Percentiles rank a stretch among this genome's conserved stretches.
phyloP scores from a whole-genome alignment of 2,888 invertebrate genomes.

The Phalera bucephala region DNA sequence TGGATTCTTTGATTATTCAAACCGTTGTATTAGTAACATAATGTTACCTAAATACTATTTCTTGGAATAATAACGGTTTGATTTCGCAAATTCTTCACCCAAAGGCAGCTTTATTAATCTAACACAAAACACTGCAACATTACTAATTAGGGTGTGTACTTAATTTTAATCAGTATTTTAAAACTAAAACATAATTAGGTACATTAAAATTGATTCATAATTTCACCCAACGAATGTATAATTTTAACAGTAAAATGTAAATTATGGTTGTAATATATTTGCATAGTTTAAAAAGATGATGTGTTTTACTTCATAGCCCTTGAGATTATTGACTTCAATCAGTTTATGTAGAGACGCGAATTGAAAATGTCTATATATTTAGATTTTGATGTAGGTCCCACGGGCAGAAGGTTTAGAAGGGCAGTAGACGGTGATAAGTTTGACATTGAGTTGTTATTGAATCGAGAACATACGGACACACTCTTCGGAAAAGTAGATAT shows the following conservation, averaged over 20 bases:
- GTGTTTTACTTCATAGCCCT: conserved; percentile 42
- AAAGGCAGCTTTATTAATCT: not conserved
- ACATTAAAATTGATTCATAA: conserved; percentile 19
- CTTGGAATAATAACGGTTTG: not conserved
- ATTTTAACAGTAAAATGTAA: conserved; percentile 52
- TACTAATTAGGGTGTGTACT: conserved; percentile 33
- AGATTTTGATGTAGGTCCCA: conserved; percentile 56
- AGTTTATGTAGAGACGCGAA: not conserved
- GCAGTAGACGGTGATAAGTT: conserved; percentile 63
- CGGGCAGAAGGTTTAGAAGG: conserved; percentile 57
- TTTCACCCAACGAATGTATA: conserved; percentile 39
- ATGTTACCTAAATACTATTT: not conserved
- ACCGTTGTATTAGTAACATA: too few species aligned
- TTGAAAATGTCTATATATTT: conserved; percentile 69
- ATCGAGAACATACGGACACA: conserved; percentile 36
- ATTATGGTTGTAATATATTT: conserved; percentile 72
- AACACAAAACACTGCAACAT: conserved; percentile 1
- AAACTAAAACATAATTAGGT: conserved; percentile 9
- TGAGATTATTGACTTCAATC: conserved; percentile 35
- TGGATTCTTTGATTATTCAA: too few species aligned
- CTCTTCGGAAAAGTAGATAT: conserved; percentile 56
- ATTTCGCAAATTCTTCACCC: not conserved
- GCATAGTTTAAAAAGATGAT: conserved; percentile 47
- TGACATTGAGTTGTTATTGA: conserved; percentile 52
- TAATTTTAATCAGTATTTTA: conserved; percentile 50